These are phyloP conservation scores for Sweltsa coloradensis DNA, from an alignment of 1,140 invertebrate genomes.

Conservation along the genomic window DNA sequence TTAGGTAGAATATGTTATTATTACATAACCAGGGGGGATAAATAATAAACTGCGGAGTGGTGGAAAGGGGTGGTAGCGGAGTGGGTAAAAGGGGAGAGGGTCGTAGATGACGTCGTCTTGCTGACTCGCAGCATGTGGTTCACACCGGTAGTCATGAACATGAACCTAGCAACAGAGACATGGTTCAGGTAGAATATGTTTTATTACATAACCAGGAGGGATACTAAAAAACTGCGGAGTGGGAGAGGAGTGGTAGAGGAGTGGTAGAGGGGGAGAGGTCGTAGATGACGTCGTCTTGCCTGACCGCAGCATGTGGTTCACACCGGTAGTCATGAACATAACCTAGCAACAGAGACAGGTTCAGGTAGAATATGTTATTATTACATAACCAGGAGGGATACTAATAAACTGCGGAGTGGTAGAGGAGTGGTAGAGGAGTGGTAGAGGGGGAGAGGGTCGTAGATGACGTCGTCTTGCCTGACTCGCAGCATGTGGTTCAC, in stretches of 20 bases:
- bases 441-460: conserved; percentile 79
- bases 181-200: too few species aligned
- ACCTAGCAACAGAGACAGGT: too few species aligned
- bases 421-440: too few species aligned
- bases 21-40: too few species aligned
- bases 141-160: conserved; percentile 47
- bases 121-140: conserved; percentile 39
- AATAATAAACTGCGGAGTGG: too few species aligned
- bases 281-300: conserved; percentile 66
- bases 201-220: too few species aligned
- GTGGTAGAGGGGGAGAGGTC: conserved; percentile 84
- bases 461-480: conserved; percentile 58
- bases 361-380: too few species aligned
- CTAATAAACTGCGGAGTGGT: conserved; percentile 86
- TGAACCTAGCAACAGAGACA: conserved; percentile 45
- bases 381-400: too few species aligned
- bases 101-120: conserved; percentile 72
- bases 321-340: conserved; percentile 48
- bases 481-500: conserved; percentile 41
- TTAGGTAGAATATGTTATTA: too few species aligned
- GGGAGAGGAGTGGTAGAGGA: too few species aligned
- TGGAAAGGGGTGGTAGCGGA: too few species aligned
- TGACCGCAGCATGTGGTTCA: conserved; percentile 40
- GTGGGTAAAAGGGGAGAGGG: conserved; percentile 85
- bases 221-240: too few species aligned